These are phyloP conservation scores for Stegana nigrithorax DNA, from an alignment of 2,888 invertebrate genomes.

Conservation along the genomic window DNA sequence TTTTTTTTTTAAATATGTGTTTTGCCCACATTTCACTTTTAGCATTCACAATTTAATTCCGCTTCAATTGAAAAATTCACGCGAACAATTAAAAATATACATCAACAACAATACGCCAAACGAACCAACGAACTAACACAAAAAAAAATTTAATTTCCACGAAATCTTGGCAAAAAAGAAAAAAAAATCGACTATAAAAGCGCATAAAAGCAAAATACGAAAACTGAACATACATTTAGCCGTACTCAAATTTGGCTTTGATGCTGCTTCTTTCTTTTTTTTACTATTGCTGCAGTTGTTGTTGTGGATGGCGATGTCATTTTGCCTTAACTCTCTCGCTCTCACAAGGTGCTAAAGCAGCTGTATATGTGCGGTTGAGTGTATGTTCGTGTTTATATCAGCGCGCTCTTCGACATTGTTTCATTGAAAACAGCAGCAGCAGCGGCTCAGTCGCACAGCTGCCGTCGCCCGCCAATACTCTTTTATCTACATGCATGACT, in stretches of 20 bases:
- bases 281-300: neutral
- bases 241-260: neutral
- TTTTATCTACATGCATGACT: constrained; percentile 29
- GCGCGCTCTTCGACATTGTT: constrained; percentile 22
- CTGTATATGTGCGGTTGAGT: constrained; percentile 9
- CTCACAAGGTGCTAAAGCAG: constrained; percentile 2
- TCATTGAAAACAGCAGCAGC: constrained; percentile 50
- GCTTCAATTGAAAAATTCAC: constrained; percentile 64
- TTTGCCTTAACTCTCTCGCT: neutral
- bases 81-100: constrained; percentile 62
- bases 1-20: constrained; percentile 31
- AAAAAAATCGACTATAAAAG: constrained; percentile 7
- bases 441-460: constrained; percentile 53
- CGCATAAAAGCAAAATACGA: constrained; percentile 16
- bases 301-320: neutral
- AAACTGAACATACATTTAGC: constrained; percentile 15
- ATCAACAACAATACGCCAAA: constrained; percentile 23
- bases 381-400: neutral
- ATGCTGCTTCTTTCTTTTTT: neutral
- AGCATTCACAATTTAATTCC: constrained; percentile 41
- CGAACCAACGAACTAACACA: constrained; percentile 22
- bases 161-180: constrained; percentile 42
- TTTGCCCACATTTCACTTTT: constrained; percentile 61
- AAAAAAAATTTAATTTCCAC: constrained; percentile 41
- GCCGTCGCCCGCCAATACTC: constrained; percentile 46